These are phyloP conservation scores for Leptodactylus fuscus DNA, from an alignment of 2,113 vertebrate species.

Conservation along the genomic window DNA sequence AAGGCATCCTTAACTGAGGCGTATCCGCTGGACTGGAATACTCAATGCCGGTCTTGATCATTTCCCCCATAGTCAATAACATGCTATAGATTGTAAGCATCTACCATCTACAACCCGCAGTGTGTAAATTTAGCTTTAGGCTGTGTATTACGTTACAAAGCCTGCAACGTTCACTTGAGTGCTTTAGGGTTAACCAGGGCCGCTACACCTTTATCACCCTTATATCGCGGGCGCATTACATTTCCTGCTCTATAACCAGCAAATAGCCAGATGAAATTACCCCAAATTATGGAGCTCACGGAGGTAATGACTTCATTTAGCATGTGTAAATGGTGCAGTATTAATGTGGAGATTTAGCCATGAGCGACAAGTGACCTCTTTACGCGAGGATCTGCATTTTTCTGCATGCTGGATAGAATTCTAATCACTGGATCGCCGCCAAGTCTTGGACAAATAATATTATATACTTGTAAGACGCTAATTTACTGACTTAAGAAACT, in stretches of 20 bases:
- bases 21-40: too few relatives aligned
- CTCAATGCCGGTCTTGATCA: too few relatives aligned
- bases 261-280: slow-evolving; percentile 23
- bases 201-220: too few relatives aligned
- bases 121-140: too few relatives aligned
- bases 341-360: slow-evolving; percentile 48
- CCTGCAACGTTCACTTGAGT: not conserved
- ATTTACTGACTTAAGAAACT: not conserved
- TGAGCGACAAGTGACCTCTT: slow-evolving; percentile 41
- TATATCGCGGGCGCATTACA: not conserved
- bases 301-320: slow-evolving; percentile 40
- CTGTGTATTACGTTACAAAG: too few relatives aligned
- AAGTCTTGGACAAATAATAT: not conserved
- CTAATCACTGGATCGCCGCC: slow-evolving; percentile 21
- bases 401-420: not conserved
- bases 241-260: slow-evolving; percentile 28
- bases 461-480: not conserved
- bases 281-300: slow-evolving; percentile 20
- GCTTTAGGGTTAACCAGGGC: slow-evolving; percentile 15
- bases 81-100: too few relatives aligned
- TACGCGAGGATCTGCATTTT: slow-evolving; percentile 35
- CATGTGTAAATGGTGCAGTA: slow-evolving; percentile 52
- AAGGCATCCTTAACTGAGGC: too few relatives aligned
- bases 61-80: too few relatives aligned
- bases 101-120: too few relatives aligned